Evolutionary conservation across 2,113 vertebrate genomes (phyloP), one percentile per base, ranked within the genome.

Genomic region (Sorex fumeus): DNA sequence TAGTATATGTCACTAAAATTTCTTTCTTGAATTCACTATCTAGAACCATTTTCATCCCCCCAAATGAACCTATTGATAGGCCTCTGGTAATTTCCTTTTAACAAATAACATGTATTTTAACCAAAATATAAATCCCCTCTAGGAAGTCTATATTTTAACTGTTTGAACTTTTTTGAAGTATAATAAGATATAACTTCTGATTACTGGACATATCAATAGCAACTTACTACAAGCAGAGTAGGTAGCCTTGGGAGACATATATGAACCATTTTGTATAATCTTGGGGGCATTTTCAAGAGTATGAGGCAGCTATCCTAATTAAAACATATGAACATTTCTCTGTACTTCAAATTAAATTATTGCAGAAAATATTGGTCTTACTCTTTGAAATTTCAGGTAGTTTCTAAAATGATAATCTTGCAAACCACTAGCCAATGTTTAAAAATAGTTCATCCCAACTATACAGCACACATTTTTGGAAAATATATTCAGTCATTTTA

Each of bases 401-500:
- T 60, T 74, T 25, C 62, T 78, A 45, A 74, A 78, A 28, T 91
- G 43, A 84, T 10, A 79, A 60, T 36, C 9, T 1, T 36, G 13
- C 57, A 82, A 93, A 2, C 25, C 25, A 74, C 72, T 25, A 74
- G 32, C 25, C 47, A 86, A 16, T 40, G 78, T 69, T 70, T 88
- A 79, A 69, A 85, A 86, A 82, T 21, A 60, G 28, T 76, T 36
- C 11, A 69, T 60, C 25, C 18, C 32, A 62, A 88, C 87, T 2
- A 70, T 62, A 77, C 64, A 78, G 75, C 67, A 57, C 3, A 84
- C 80, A 78, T 82, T 86, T 75, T 36, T 90, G 67, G 60, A 90
- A 79, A 85, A 50, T 64, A n/a, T 62, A 2, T 15, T 11, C 32
- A 82, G 25, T 72, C 30, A 64, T 57, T 85, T 74, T 74, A 62